Evolutionary conservation across 2,888 invertebrate genomes (phyloP), one percentile per base, ranked within the genome.

Genomic region (Sialis lutaria): DNA sequence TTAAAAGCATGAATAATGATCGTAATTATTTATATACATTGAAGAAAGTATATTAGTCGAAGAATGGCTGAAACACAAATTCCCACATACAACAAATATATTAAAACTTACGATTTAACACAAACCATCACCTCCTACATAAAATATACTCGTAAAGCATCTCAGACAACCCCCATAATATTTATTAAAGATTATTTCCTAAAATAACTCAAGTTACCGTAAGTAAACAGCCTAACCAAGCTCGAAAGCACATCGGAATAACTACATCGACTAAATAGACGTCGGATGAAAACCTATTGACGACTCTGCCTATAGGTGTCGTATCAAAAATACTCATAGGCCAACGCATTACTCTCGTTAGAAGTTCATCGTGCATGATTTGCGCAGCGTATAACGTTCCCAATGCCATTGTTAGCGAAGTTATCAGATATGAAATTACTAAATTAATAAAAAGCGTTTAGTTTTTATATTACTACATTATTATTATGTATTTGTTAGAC

Each of bases 291-390:
- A 76, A 73, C 52, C 79, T 69, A 61, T 75, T 74, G 46, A 80
- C 61, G 52, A 80, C 70, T 46, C 79, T 67, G 50, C 78, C 79
- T 52, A 69, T 58, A 7, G 79, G 79, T 50, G 74, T 74, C 35
- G 68, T 70, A 60, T 79, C 76, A 62, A 76, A 79, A 63, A 77
- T 72, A 46, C 60, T 58, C 64, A 74, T 67, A 10, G 77, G 76
- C 50, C 69, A 69, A 51, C 65, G 65, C 51, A 79, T 56, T 53
- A 73, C 60, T 54, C 62, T 62, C 41, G 55, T 48, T 50, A 78
- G 63, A 53, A 77, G 61, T 33, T 54, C 57, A 42, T 58, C 54
- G 59, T 77, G 74, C 53, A 72, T 64, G 51, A 54, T 57, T 50
- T 56, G 58, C 10, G 75, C 68, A 22, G 64, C 62, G 31, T 51